Conservation (phyloP, 2,888 invertebrate genomes). For the Biston stratarius region DNA sequence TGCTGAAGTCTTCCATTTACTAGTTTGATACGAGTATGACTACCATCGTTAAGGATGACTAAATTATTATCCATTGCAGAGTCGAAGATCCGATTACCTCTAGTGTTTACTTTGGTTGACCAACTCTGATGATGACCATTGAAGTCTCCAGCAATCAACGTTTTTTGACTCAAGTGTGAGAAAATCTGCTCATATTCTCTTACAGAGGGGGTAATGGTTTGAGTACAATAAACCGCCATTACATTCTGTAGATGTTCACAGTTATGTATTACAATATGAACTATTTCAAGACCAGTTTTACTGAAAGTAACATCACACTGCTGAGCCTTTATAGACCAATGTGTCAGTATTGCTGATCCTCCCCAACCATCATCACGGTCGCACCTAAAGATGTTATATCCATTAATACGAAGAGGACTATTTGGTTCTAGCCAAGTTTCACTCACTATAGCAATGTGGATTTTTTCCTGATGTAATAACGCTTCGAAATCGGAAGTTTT, state of each 20-base stretch:
- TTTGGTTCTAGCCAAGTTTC: slow-evolving; percentile 15
- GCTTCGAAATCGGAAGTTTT: slow-evolving; percentile 37
- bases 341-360: background rate
- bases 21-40: slow-evolving; percentile 35
- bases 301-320: background rate
- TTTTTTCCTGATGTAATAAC: slow-evolving; percentile 41
- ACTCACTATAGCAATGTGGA: slow-evolving; percentile 30
- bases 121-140: slow-evolving; percentile 40
- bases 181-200: slow-evolving; percentile 40
- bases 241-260: slow-evolving; percentile 21
- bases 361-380: background rate
- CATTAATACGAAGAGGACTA: background rate
- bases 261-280: slow-evolving; percentile 24
- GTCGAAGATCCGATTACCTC: slow-evolving; percentile 14
- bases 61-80: slow-evolving; percentile 31
- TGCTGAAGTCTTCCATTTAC: slow-evolving; percentile 24
- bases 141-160: slow-evolving; percentile 36
- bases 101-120: slow-evolving; percentile 24
- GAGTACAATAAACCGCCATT: slow-evolving; percentile 40
- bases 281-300: slow-evolving; percentile 38
- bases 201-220: slow-evolving; percentile 24
- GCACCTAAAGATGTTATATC: background rate
- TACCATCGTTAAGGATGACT: slow-evolving; percentile 33
- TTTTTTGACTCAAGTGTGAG: slow-evolving; percentile 34
- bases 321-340: background rate